Percentiles rank a stretch among this genome's conserved stretches.
Evolutionary conservation across 2,113 vertebrate genomes (phyloP).

Genomic region (Zosterops hypoxanthus): DNA sequence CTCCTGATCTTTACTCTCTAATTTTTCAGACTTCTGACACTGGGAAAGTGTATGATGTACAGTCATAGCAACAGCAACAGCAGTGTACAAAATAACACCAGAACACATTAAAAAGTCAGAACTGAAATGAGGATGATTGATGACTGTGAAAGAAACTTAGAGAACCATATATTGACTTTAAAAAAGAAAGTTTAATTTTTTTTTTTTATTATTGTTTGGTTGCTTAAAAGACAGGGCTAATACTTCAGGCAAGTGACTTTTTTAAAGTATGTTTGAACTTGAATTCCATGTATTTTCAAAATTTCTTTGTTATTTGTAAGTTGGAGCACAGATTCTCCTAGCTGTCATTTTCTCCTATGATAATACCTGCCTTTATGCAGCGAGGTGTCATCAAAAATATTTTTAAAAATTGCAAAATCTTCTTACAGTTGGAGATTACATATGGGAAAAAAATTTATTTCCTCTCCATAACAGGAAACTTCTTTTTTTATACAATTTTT

Average conservation of each 20-base stretch:
- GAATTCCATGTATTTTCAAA: background rate
- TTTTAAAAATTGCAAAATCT: background rate
- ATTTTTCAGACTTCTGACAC: background rate
- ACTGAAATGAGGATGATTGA: background rate
- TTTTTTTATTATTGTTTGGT: background rate
- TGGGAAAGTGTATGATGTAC: background rate
- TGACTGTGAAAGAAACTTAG: background rate
- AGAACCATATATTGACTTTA: background rate
- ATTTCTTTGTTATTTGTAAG: background rate
- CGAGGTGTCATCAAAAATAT: background rate
- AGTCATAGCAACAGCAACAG: background rate
- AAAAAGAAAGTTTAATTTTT: background rate
- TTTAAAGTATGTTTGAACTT: background rate
- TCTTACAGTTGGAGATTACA: background rate
- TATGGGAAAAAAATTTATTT: background rate
- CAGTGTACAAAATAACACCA: background rate
- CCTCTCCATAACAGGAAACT: background rate
- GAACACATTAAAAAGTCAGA: background rate
- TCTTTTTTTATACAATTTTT: background rate
- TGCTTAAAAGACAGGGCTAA: background rate
- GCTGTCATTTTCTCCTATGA: background rate
- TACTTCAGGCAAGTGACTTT: background rate
- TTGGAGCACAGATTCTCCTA: background rate
- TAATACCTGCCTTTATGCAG: background rate
- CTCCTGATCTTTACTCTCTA: rapidly evolving